Percentiles rank a stretch among this genome's conserved stretches.
phyloP scores from a whole-genome alignment of 2,113 vertebrate species.

The Cavia porcellus region DNA sequence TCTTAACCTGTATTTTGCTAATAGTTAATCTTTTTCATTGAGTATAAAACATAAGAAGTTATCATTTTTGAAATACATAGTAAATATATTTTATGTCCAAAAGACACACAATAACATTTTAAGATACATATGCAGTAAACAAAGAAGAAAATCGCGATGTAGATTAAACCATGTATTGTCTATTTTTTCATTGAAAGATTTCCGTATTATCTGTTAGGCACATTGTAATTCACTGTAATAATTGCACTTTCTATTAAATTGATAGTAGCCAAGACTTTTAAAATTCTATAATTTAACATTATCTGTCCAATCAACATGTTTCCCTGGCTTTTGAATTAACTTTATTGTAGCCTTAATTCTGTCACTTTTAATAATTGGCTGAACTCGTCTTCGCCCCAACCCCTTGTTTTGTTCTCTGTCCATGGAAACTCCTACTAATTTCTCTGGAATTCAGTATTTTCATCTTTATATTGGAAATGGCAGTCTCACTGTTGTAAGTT shows the following conservation, averaged over 20 bases:
- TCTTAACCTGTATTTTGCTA: not conserved
- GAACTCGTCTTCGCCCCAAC: not conserved
- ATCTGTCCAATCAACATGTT: not conserved
- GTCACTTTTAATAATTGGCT: not conserved
- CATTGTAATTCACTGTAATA: not conserved
- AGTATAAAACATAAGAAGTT: not conserved
- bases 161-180: not conserved
- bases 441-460: not conserved
- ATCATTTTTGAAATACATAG: not conserved
- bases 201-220: not conserved
- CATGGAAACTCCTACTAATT: not conserved
- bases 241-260: not conserved
- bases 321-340: not conserved
- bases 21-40: not conserved
- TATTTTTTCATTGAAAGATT: not conserved
- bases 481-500: not conserved
- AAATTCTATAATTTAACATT: not conserved
- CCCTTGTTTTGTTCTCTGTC: not conserved
- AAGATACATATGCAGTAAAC: not conserved
- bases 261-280: not conserved
- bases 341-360: conserved; percentile 24
- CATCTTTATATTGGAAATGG: not conserved
- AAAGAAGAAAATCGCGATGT: conserved; percentile 36
- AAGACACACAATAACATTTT: not conserved
- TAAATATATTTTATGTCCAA: conserved; percentile 12